phyloP scores from a whole-genome alignment of 2,888 invertebrate species.

The Eulithis prunata region DNA sequence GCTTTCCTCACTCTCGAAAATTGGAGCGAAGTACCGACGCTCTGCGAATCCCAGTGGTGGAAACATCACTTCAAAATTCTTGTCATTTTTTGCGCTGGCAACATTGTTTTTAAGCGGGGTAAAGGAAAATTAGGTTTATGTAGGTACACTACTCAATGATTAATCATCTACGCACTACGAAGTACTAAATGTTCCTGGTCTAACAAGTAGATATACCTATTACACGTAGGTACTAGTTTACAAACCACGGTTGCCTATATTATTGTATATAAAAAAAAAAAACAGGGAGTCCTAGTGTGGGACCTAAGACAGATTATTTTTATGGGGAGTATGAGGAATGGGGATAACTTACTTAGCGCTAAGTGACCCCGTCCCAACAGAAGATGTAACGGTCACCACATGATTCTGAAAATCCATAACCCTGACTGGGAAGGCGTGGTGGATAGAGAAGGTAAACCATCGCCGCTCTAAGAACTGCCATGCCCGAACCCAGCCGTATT shows the following conservation, averaged over 20 bases:
- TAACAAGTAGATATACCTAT: too few species aligned
- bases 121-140: too few species aligned
- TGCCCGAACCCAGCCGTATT: slow-evolving; percentile 69
- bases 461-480: slow-evolving; percentile 70
- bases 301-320: too few species aligned
- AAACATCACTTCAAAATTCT: slow-evolving; percentile 57
- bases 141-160: too few species aligned
- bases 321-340: too few species aligned
- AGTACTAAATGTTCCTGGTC: too few species aligned
- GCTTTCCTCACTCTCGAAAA: slow-evolving; percentile 51
- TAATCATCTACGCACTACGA: too few species aligned
- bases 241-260: too few species aligned
- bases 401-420: slow-evolving; percentile 56
- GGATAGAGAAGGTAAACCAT: slow-evolving; percentile 71
- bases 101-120: neutral
- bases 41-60: slow-evolving; percentile 64
- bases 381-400: slow-evolving; percentile 53
- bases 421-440: slow-evolving; percentile 66
- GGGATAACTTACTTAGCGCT: slow-evolving; percentile 53
- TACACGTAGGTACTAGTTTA: too few species aligned
- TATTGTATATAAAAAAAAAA: too few species aligned
- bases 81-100: slow-evolving; percentile 65
- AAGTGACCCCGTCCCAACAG: slow-evolving; percentile 52
- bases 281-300: too few species aligned
- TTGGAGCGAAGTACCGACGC: slow-evolving; percentile 65